These are phyloP conservation scores for Pyrrhura leucotis DNA, from an alignment of 2,797 vertebrate genomes.

Conservation along the genomic window DNA sequence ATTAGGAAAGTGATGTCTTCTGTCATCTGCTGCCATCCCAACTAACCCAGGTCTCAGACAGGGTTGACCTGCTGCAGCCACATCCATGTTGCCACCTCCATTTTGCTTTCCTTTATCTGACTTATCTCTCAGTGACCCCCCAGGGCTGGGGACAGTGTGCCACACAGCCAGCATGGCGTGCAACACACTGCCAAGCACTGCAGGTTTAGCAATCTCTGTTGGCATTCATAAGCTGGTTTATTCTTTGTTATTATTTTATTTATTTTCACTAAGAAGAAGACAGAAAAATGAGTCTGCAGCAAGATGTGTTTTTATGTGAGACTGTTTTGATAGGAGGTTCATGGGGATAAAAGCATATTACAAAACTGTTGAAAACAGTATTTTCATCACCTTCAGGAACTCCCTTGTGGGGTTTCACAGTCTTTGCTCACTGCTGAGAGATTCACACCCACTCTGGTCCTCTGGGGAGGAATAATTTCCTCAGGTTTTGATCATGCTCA, in stretches of 20 bases:
- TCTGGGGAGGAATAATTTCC: not conserved
- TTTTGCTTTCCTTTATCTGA: not conserved
- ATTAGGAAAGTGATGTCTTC: accelerated
- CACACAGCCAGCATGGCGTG: accelerated
- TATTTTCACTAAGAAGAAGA: not conserved
- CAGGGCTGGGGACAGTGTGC: not conserved
- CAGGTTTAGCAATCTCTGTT: accelerated
- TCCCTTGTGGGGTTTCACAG: not conserved
- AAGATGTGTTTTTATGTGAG: not conserved
- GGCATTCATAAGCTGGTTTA: not conserved
- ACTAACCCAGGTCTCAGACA: accelerated
- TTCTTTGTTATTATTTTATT: not conserved
- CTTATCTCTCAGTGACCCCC: accelerated
- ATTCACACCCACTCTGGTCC: not conserved
- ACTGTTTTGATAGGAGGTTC: not conserved
- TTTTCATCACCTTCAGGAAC: slow-evolving; percentile 15
- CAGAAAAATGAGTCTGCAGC: not conserved
- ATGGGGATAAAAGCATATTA: not conserved
- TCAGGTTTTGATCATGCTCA: not conserved
- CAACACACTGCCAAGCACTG: not conserved
- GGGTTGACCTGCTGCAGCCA: not conserved
- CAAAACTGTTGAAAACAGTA: not conserved
- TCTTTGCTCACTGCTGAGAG: not conserved
- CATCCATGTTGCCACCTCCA: accelerated
- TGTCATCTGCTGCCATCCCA: not conserved